Percentiles rank a stretch among this genome's conserved stretches.
Conservation (phyloP, 2,888 invertebrate species). For the Drosophila siamana region DNA sequence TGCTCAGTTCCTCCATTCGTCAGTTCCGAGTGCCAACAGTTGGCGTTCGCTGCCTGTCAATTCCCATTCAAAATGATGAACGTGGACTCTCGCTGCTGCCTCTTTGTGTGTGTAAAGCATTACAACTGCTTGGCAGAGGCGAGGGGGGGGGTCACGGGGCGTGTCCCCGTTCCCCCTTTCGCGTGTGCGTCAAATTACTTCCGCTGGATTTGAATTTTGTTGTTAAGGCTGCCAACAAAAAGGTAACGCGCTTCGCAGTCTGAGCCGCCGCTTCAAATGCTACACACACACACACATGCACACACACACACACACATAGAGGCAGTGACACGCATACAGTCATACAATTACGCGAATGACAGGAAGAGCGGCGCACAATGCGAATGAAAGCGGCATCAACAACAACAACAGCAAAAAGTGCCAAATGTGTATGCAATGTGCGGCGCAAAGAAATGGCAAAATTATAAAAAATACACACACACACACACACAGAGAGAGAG, state of each 20-base stretch:
- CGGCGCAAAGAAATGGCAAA: conserved; percentile 68
- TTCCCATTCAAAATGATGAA: conserved; percentile 49
- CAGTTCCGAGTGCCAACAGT: conserved; percentile 55
- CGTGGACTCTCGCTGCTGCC: conserved; percentile 12
- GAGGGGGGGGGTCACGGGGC: conserved; percentile 3
- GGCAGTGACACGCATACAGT: conserved; percentile 15
- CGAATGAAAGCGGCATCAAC: conserved; percentile 70
- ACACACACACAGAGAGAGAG: conserved; percentile 12
- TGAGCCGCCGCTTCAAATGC: conserved; percentile 67
- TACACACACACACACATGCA: conserved; percentile 27
- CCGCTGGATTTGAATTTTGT: conserved; percentile 80
- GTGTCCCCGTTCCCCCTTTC: conserved; percentile 1
- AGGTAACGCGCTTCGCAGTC: conserved; percentile 64
- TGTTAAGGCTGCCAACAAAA: conserved; percentile 71
- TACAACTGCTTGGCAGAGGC: neutral
- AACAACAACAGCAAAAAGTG: conserved; percentile 62
- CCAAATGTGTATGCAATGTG: conserved; percentile 67
- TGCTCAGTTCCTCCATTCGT: conserved; percentile 53
- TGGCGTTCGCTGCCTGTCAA: conserved; percentile 52
- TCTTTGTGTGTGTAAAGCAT: conserved; percentile 15
- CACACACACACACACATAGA: conserved; percentile 15
- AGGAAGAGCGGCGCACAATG: conserved; percentile 76
- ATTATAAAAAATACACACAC: conserved; percentile 68
- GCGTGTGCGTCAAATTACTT: conserved; percentile 78
- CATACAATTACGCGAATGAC: conserved; percentile 76